A percentile compares a stretch with the other conserved stretches of the same genome.
phyloP scores from a whole-genome alignment of 2,113 vertebrate genomes.

The Neogale vison region DNA sequence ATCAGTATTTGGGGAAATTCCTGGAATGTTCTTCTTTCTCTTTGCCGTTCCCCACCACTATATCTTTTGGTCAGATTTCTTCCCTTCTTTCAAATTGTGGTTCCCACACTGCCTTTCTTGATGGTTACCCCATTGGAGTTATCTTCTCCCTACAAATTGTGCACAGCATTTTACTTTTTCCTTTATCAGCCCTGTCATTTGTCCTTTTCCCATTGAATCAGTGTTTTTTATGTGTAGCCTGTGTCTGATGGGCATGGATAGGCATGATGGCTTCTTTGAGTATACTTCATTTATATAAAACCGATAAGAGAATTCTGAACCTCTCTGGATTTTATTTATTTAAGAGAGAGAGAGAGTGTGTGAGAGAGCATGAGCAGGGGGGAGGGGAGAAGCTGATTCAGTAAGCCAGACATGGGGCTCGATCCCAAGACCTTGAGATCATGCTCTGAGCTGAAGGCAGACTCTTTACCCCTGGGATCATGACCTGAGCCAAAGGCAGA shows the following conservation, averaged over 20 bases:
- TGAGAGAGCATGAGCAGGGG: neutral
- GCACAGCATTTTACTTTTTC: neutral
- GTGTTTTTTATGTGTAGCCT: neutral
- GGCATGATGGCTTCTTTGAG: neutral
- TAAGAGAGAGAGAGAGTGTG: neutral
- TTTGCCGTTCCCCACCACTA: neutral
- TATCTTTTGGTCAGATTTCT: constrained; percentile 56
- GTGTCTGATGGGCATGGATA: neutral
- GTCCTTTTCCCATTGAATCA: neutral
- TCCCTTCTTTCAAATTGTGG: neutral
- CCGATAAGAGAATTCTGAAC: neutral
- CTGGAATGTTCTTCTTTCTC: constrained; percentile 61
- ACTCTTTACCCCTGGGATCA: neutral
- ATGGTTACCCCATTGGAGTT: neutral
- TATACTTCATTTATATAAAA: neutral
- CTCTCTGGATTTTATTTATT: neutral
- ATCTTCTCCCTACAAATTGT: neutral
- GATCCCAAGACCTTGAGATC: neutral
- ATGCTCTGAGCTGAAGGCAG: no score
- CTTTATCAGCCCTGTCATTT: neutral
- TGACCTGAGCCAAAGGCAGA: neutral
- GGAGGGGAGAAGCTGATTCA: neutral
- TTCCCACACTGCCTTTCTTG: constrained; percentile 36
- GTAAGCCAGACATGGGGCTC: no score
- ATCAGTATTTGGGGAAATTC: constrained; percentile 74